Conservation (phyloP, 2,113 vertebrate genomes). For the Gorilla gorilla region DNA sequence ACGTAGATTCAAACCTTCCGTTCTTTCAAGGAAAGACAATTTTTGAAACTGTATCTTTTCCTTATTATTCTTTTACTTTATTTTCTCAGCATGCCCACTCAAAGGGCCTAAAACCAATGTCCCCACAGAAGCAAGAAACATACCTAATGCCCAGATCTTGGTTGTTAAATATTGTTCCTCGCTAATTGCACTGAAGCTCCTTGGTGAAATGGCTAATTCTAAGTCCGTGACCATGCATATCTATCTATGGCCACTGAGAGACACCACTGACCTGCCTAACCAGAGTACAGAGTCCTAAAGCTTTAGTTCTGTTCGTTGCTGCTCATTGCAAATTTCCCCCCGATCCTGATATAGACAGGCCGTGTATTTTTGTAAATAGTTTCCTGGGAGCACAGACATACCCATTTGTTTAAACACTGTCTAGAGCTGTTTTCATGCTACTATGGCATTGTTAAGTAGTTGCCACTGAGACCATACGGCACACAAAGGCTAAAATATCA, state of each 20-base stretch:
- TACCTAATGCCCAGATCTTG: not conserved
- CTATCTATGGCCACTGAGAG: not conserved
- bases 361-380: conserved; percentile 40
- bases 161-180: not conserved
- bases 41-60: not conserved
- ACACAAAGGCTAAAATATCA: not conserved
- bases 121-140: not conserved
- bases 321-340: not conserved
- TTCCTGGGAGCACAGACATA: not conserved
- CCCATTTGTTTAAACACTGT: not conserved
- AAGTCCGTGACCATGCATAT: not conserved
- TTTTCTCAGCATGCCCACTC: not conserved
- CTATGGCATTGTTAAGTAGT: not conserved
- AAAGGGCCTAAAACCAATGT: not conserved
- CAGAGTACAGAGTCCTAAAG: not conserved
- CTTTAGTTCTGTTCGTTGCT: not conserved
- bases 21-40: not conserved
- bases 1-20: not conserved
- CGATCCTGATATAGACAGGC: not conserved
- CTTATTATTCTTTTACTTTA: not conserved
- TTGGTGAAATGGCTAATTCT: not conserved
- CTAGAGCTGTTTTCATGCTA: not conserved
- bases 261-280: not conserved
- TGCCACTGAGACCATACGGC: not conserved
- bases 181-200: not conserved